Evolutionary conservation across 2,113 vertebrate species (phyloP).

Genomic region (Caretta caretta): DNA sequence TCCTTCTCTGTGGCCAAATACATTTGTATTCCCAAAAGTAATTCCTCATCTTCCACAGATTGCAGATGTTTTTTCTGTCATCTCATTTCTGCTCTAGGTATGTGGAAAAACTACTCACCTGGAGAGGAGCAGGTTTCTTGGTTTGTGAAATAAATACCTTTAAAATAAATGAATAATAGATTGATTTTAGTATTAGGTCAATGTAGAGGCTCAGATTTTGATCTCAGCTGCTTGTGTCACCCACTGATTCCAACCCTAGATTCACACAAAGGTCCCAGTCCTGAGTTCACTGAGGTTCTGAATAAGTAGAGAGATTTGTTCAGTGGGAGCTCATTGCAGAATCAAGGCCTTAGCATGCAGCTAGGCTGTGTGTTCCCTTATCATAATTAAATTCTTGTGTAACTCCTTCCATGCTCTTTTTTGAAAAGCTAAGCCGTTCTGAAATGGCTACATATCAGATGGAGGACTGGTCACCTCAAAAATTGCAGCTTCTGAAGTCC

Average conservation of each 20-base stretch:
- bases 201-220: neutral
- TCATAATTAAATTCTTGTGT: neutral
- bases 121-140: neutral
- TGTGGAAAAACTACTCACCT: neutral
- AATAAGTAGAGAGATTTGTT: neutral
- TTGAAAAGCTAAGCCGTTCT: neutral
- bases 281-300: neutral
- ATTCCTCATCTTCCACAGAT: neutral
- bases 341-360: neutral
- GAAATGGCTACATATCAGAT: neutral
- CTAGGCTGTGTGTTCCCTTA: neutral
- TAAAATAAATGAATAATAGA: neutral
- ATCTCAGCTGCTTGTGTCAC: neutral
- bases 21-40: neutral
- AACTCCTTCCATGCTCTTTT: neutral
- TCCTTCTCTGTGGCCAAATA: neutral
- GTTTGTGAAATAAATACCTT: neutral
- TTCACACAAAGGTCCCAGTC: neutral
- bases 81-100: neutral
- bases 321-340: neutral
- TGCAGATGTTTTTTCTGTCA: neutral
- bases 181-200: neutral
- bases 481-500: neutral
- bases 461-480: neutral
- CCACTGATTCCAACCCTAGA: neutral